Base-by-base conservation (phyloP, 2,888 invertebrate genomes). In the Cheilosia scutellata region DNA sequence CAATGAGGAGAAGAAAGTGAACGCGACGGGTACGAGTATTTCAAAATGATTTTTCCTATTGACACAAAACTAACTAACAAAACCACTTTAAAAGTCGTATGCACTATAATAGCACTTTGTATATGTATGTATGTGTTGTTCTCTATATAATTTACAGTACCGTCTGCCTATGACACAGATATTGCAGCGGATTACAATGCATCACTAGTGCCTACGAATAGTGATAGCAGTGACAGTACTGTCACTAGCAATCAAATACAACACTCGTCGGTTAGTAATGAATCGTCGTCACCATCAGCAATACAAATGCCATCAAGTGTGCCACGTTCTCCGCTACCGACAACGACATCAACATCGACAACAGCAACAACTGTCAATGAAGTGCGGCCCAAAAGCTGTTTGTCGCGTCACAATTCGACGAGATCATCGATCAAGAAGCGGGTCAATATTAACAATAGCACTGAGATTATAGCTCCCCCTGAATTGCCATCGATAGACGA, bases 401-500 rank as follows among this genome's bases (percentile, higher is more conserved):
- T 92, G 49, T 92, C 91, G 29, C 90, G 91, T 42, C 91, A 92
- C 88, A 92, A 91, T 87, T 92, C 92, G 70, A 90, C 91, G 42
- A 91, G 90, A 88, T 91, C 91, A 60, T 92, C 91, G 49, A 91
- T 91, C 72, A 91, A 91, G 71, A 92, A 93, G 89, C 91, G 90
- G 88, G 92, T 92, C 70, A 92, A 92, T 88, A 92, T 91, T 37
- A 92, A 90, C 88, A 91, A 90, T 65, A 90, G 90, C 65, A 90
- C 91, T 5, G 92, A 92, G 89, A 91, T 91, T 72, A 92, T 92
- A 86, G 91, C 91, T 83, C 89, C 92, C 65, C 90, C 92, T 40
- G 90, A 91, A 16, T 87, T 89, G 72, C 88, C 89, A 57, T 89
- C 87, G 13, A 89, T 89, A 47, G 93, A 93, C 83, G 95, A 95